These are phyloP conservation scores for Drosophila santomea DNA, from an alignment of 1,140 invertebrate genomes.

Conservation along the genomic window DNA sequence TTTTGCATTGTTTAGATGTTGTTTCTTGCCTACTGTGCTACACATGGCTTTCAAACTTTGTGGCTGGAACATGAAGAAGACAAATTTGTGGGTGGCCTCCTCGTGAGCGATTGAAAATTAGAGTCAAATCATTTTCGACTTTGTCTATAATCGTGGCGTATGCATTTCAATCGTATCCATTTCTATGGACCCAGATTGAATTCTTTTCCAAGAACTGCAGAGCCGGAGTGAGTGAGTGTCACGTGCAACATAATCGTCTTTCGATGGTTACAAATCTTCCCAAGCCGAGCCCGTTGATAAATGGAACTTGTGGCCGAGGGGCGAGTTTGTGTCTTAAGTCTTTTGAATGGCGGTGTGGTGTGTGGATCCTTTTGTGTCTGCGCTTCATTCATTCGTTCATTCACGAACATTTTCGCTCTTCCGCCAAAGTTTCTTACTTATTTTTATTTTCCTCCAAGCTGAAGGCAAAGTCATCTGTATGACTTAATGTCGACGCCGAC, in stretches of 20 bases:
- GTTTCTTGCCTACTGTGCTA: constrained; percentile 56
- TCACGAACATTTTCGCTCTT: constrained; percentile 60
- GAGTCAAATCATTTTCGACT: constrained; percentile 37
- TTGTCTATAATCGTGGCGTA: constrained; percentile 44
- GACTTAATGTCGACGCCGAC: constrained; percentile 47
- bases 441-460: background rate
- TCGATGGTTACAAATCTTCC: constrained; percentile 59
- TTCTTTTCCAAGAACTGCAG: constrained; percentile 48
- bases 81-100: constrained; percentile 47
- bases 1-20: constrained; percentile 51
- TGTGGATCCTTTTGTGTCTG: constrained; percentile 56
- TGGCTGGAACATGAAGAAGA: constrained; percentile 27
- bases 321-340: constrained; percentile 32
- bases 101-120: constrained; percentile 40
- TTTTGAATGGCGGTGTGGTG: constrained; percentile 24
- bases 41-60: constrained; percentile 43
- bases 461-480: constrained; percentile 61
- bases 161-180: constrained; percentile 50
- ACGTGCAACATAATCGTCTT: constrained; percentile 78
- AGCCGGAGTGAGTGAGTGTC: constrained; percentile 47
- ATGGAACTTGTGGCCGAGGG: constrained; percentile 25
- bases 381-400: constrained; percentile 45
- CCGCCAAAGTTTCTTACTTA: constrained; percentile 24
- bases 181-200: constrained; percentile 20
- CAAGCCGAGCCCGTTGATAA: constrained; percentile 38